A percentile compares a stretch with the other conserved stretches of the same genome.
phyloP scores from a whole-genome alignment of 2,888 invertebrate genomes.

The Cistogaster globosa region DNA sequence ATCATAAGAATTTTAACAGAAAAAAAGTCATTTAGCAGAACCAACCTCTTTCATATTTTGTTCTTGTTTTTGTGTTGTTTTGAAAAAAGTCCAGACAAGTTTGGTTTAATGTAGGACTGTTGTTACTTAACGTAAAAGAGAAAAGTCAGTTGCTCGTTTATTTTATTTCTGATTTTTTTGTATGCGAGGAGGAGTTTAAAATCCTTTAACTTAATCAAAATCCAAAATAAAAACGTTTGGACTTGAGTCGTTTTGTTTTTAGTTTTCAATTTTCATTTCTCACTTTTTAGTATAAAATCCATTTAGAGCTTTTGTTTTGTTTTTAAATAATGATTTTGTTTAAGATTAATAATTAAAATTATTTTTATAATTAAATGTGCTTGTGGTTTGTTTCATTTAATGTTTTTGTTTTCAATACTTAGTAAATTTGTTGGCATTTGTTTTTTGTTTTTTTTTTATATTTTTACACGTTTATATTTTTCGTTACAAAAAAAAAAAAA shows the following conservation, averaged over 20 bases:
- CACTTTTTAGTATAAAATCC: constrained; percentile 22
- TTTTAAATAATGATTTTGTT: constrained; percentile 38
- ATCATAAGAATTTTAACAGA: constrained; percentile 54
- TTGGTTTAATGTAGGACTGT: constrained; percentile 24
- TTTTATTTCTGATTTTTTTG: constrained; percentile 54
- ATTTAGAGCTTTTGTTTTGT: constrained; percentile 35
- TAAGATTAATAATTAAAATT: constrained; percentile 50
- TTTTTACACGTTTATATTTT: constrained; percentile 50
- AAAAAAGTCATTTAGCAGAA: constrained; percentile 41
- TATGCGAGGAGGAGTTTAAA: constrained; percentile 69
- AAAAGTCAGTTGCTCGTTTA: constrained; percentile 37
- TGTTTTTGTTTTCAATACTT: constrained; percentile 63
- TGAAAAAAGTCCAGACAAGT: constrained; percentile 40
- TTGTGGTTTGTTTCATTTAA: constrained; percentile 52
- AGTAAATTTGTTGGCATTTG: constrained; percentile 72
- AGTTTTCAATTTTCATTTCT: background rate
- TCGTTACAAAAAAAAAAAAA: constrained; percentile 42
- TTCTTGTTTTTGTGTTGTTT: constrained; percentile 23
- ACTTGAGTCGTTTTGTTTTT: constrained; percentile 41
- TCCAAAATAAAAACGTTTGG: constrained; percentile 56
- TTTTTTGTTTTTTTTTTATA: constrained; percentile 25
- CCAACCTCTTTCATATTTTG: constrained; percentile 48
- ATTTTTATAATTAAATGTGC: constrained; percentile 58
- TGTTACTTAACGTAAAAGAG: constrained; percentile 25
- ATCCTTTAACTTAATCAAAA: constrained; percentile 45